Evolutionary conservation across 1,140 invertebrate genomes (phyloP).

Genomic region (Temnothorax curvispinosus): DNA sequence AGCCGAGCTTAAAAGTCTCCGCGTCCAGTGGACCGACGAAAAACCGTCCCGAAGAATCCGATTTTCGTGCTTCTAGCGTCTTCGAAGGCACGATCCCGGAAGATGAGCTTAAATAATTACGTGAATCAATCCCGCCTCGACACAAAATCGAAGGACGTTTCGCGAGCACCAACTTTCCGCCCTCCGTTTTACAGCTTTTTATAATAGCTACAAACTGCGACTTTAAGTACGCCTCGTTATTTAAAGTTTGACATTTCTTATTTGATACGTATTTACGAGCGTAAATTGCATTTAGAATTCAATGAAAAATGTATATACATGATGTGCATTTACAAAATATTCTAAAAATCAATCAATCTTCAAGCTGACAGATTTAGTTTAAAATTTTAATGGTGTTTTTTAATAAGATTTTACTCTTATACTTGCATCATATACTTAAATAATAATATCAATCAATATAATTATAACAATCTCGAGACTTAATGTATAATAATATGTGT

Average conservation of each 20-base stretch:
- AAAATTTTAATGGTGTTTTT: background rate
- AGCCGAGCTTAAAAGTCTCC: conserved; percentile 49
- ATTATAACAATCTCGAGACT: background rate
- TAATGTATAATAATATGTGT: too few relatives aligned
- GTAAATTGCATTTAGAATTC: background rate
- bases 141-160: conserved; percentile 34
- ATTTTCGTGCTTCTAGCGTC: background rate
- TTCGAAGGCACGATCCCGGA: background rate
- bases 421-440: background rate
- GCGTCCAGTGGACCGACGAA: conserved; percentile 8
- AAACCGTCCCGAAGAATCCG: conserved; percentile 57
- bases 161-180: background rate
- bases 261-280: background rate
- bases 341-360: background rate
- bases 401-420: background rate
- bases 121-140: conserved; percentile 36
- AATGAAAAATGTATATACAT: background rate
- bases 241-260: background rate
- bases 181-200: background rate
- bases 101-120: conserved; percentile 65
- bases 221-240: background rate
- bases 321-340: background rate
- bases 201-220: background rate
- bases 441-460: background rate
- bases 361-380: background rate